phyloP scores from a whole-genome alignment of 2,797 vertebrate species.

The Tragopan temminckii region DNA sequence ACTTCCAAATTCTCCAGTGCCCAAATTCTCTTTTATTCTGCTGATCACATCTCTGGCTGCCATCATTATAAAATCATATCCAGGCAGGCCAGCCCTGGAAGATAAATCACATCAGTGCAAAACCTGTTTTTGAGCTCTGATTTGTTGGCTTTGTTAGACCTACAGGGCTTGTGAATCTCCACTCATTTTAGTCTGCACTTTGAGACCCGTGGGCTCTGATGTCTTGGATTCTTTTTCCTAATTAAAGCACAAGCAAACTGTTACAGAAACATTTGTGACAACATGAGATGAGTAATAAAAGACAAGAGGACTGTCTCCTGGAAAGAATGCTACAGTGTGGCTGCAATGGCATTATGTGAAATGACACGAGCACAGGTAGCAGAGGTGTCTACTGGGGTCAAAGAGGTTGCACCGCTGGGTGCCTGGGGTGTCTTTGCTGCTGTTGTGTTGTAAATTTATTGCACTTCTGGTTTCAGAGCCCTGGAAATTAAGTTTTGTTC shows the following conservation, averaged over 20 bases:
- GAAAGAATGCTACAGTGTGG: neutral
- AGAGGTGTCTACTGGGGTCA: neutral
- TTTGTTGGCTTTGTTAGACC: conserved; percentile 42
- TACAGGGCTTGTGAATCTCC: conserved; percentile 21
- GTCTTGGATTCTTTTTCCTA: neutral
- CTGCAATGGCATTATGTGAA: neutral
- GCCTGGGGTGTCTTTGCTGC: neutral
- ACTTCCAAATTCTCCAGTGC: neutral
- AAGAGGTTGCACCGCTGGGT: neutral
- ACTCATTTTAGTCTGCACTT: neutral
- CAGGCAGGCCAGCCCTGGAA: conserved; percentile 1
- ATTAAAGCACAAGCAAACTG: conserved; percentile 26
- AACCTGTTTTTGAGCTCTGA: conserved; percentile 28
- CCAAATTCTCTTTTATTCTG: neutral
- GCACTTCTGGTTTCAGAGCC: neutral
- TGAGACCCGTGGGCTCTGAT: neutral
- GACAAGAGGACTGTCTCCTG: neutral
- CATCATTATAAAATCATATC: conserved; percentile 41
- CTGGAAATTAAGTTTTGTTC: neutral
- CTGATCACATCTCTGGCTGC: neutral
- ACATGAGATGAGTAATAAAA: neutral
- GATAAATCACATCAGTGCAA: conserved; percentile 40
- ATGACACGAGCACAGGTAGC: neutral
- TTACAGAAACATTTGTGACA: conserved; percentile 20
- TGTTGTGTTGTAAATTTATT: neutral